Base-by-base conservation (phyloP, 2,888 invertebrate genomes). In the Callyntrura guangdongensis region DNA sequence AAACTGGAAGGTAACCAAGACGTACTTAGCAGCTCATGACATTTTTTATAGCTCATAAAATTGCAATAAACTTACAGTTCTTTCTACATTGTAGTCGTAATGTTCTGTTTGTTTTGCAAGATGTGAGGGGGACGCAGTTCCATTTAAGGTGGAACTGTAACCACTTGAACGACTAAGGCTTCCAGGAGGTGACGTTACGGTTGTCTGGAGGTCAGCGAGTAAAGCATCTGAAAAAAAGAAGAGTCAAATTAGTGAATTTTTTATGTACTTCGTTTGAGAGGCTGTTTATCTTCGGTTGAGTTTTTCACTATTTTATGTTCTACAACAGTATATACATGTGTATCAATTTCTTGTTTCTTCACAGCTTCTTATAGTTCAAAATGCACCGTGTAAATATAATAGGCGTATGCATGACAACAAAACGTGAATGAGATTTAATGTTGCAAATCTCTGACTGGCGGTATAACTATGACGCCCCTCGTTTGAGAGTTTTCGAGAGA, bases 151-250 rank as follows among this genome's bases (percentile, higher is more conserved):
- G 8, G 94, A 92, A 84, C 93, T 92, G 86, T 92, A 93, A 17
- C 92, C 93, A 89, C 92, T 93, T 67, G 92, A 92, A 20, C 94
- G 93, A 90, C 93, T 93, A 67, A 93, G 90, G 95, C 96, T 93
- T 61, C 95, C 94, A 86, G 95, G 95, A 92, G 96, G 95, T 59
- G 98, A 97, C 49, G 93, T 91, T 94, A 98, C 98, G 11, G 99
- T 99, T 94, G 98, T 98, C 95, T 99, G 99, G 90, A 99, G 96
- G 95, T 99, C 99, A 90, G 99, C 99, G 94, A 99, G 96, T 93
- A 99, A 96, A 92, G 99, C 99, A 96, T 99, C 99, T 99, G 96
- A 64, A 49, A 47, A 20, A 64, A 27, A 36, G 11, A 6, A 59
- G 12, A 36, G 6, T 56, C 56, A 61, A 17, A 81, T 20, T 5